These are phyloP conservation scores for Sebastes wilsoni DNA, from an alignment of 2,797 vertebrate species.

Conservation along the genomic window DNA sequence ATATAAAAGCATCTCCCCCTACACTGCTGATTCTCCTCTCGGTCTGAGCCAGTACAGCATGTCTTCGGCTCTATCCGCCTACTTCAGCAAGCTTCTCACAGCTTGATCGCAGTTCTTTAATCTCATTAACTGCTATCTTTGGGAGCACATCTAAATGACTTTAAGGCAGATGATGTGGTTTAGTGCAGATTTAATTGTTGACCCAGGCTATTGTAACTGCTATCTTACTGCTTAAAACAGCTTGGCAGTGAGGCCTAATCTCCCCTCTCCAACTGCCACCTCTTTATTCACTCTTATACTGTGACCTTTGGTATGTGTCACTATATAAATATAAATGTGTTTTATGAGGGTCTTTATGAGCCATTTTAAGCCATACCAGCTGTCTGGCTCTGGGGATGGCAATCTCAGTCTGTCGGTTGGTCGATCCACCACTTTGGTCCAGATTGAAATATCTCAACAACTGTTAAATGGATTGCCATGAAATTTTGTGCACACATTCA, in stretches of 20 bases:
- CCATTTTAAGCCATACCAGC: background rate
- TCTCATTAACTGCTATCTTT: slow-evolving; percentile 69
- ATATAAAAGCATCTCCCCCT: slow-evolving; percentile 20
- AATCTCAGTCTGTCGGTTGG: background rate
- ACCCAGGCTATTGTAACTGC: slow-evolving; percentile 32
- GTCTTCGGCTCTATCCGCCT: slow-evolving; percentile 41
- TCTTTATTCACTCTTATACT: slow-evolving; percentile 22
- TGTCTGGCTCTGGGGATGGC: background rate
- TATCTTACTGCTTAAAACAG: slow-evolving; percentile 43
- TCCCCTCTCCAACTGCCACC: background rate
- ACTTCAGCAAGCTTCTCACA: slow-evolving; percentile 47
- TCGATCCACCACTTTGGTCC: background rate
- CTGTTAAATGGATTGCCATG: background rate
- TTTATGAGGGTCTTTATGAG: slow-evolving; percentile 22
- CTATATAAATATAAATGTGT: slow-evolving; percentile 9
- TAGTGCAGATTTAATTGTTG: slow-evolving; percentile 66
- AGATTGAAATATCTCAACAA: background rate
- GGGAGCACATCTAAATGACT: slow-evolving; percentile 64
- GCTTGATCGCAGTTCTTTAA: slow-evolving; percentile 53
- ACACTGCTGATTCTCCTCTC: slow-evolving; percentile 15
- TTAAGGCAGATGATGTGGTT: slow-evolving; percentile 61
- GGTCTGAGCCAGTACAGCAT: slow-evolving; percentile 20
- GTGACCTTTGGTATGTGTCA: slow-evolving; percentile 22
- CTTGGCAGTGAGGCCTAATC: slow-evolving; percentile 16
- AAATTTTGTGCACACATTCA: background rate